Base-by-base conservation (phyloP, 1,140 invertebrate species). In the Trichogramma pretiosum region DNA sequence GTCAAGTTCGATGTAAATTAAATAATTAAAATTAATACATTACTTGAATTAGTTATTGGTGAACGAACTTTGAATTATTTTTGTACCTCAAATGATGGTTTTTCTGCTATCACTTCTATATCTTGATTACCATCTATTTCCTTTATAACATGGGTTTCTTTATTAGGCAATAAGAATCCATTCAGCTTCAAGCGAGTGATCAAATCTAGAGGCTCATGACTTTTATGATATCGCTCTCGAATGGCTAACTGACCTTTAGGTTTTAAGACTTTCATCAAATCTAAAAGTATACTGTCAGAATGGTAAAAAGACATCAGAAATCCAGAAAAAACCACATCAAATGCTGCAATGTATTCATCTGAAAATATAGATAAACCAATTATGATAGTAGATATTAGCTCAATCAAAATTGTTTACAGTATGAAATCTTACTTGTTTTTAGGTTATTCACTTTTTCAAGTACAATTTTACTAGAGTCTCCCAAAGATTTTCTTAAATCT, bases 21-120 rank as follows among this genome's bases (percentile, higher is more conserved):
- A 34, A 42, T 35, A 41, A 26, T 36, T 30, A 19, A 22, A 19
- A 10, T 21, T 33, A 18, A 39, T 42, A n/a, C 23, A 37, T 32
- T 34, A 26, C 39, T 55, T 28, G 11, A 7, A 28, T 7, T 28
- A 28, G 24, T 28, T 28, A 7, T 11, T 11, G 5, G 11, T 28
- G 24, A 28, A 7, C 24, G 5, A 28, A 28, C 24, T 34, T n/a
- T 8, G 7, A 9, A 30, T 8, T 30, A 30, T 8, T n/a, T n/a
- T n/a, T n/a, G n/a, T n/a, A 28, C 64, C 68, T 83, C 79, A 67
- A 81, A 85, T 45, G 74, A 72, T 18, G 82, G 81, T 68, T 85
- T 85, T 39, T 75, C 67, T 26, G 74, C 75, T 17, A 69, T 56
- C 43, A 80, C 58, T 61, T 68, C 65, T 50, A 66, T 62, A 17